Evolutionary conservation across 2,797 vertebrate genomes (phyloP).

Genomic region (Heliangelus exortis): DNA sequence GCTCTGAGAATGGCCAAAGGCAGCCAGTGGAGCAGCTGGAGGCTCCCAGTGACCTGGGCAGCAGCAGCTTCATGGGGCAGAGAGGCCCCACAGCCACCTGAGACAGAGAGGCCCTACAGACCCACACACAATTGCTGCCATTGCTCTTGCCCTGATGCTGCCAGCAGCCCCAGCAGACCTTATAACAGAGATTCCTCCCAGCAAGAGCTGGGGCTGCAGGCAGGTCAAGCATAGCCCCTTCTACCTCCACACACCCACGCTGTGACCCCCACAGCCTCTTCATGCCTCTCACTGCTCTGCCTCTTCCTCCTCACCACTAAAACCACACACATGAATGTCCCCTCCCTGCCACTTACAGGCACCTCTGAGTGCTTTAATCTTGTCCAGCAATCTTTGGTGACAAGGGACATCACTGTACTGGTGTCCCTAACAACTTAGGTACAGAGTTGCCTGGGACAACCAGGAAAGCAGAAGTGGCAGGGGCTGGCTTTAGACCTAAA

Average conservation of each 20-base stretch:
- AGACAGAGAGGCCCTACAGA: background rate
- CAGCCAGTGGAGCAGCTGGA: background rate
- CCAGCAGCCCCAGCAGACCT: background rate
- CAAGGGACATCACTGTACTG: background rate
- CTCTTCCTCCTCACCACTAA: background rate
- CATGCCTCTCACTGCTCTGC: background rate
- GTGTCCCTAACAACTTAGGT: background rate
- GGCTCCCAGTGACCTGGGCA: fast-evolving
- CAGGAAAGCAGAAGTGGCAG: background rate
- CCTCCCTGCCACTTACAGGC: background rate
- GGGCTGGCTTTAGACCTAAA: fast-evolving
- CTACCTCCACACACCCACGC: fast-evolving
- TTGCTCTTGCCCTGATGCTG: background rate
- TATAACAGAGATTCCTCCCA: fast-evolving
- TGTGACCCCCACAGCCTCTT: fast-evolving
- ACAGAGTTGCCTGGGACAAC: background rate
- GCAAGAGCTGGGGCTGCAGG: background rate
- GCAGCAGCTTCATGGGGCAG: background rate
- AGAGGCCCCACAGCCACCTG: background rate
- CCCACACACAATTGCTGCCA: fast-evolving
- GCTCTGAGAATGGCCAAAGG: background rate
- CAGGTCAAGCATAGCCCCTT: background rate
- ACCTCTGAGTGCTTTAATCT: fast-evolving
- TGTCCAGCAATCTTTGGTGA: background rate
- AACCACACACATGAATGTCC: fast-evolving